Percentiles rank a stretch among this genome's conserved stretches.
These are phyloP conservation scores for Pseudomyrmex sp. DNA, from an alignment of 1,140 invertebrate species.

Conservation along the genomic window DNA sequence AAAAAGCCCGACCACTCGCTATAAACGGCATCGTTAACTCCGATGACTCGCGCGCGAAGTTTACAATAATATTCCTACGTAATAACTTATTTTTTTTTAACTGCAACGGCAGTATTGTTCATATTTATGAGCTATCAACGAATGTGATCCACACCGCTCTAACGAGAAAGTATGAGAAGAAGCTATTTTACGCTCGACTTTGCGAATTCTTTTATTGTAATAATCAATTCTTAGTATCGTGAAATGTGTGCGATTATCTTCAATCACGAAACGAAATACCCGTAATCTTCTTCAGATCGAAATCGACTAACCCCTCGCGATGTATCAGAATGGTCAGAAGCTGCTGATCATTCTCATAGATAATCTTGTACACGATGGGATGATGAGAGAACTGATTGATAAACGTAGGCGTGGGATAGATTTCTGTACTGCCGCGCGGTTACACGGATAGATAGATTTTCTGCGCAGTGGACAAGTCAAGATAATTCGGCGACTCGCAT, in stretches of 20 bases:
- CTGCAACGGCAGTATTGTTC: background rate
- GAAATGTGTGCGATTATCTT: background rate
- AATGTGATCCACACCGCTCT: conserved; percentile 20
- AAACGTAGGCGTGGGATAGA: conserved; percentile 55
- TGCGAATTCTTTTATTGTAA: background rate
- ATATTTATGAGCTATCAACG: background rate
- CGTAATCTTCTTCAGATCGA: background rate
- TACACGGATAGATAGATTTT: background rate
- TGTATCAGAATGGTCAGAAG: background rate
- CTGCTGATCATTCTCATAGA: background rate
- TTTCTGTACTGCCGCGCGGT: background rate
- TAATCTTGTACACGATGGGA: conserved; percentile 7
- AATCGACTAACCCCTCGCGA: background rate
- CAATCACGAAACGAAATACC: background rate
- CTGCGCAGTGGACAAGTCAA: conserved; percentile 1
- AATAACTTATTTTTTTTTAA: background rate
- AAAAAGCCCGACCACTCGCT: background rate
- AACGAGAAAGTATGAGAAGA: conserved; percentile 59
- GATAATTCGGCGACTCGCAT: background rate
- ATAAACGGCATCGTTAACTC: background rate
- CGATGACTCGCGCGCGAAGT: background rate
- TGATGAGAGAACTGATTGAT: background rate
- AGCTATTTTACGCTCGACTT: background rate
- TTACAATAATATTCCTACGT: background rate
- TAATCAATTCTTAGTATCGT: too few species aligned